Conservation (phyloP, 2,888 invertebrate genomes). For the Disparrhopalites patrizii region DNA sequence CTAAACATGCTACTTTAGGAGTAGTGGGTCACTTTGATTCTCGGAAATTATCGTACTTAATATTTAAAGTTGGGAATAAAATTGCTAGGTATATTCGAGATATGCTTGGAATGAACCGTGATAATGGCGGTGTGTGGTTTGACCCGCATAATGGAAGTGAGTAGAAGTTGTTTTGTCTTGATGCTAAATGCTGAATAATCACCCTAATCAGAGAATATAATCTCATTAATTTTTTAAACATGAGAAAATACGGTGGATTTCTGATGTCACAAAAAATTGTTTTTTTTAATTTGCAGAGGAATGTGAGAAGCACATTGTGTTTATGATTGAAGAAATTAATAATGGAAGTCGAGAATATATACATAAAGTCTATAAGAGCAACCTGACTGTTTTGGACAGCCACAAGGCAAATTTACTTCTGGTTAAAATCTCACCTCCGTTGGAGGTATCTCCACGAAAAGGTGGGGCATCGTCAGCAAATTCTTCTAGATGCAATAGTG, state of each 20-base stretch:
- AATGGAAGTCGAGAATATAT: slow-evolving; percentile 65
- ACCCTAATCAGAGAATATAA: slow-evolving; percentile 35
- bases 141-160: slow-evolving; percentile 57
- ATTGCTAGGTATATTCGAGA: slow-evolving; percentile 68
- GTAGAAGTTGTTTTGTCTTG: slow-evolving; percentile 41
- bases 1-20: slow-evolving; percentile 66
- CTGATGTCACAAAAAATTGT: slow-evolving; percentile 21
- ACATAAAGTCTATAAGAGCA: slow-evolving; percentile 59
- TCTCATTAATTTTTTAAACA: too few relatives aligned
- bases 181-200: slow-evolving; percentile 15
- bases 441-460: not conserved
- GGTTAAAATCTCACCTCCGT: slow-evolving; percentile 54
- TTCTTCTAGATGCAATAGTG: too few relatives aligned
- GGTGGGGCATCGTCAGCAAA: too few relatives aligned
- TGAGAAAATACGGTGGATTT: too few relatives aligned
- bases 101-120: slow-evolving; percentile 65
- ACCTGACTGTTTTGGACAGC: slow-evolving; percentile 61
- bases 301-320: slow-evolving; percentile 68
- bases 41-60: slow-evolving; percentile 66
- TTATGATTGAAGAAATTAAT: slow-evolving; percentile 65
- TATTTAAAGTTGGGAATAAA: slow-evolving; percentile 68
- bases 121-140: slow-evolving; percentile 52
- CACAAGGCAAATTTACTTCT: slow-evolving; percentile 78
- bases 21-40: slow-evolving; percentile 74
- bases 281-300: slow-evolving; percentile 55